Base-by-base conservation (phyloP, 2,113 vertebrate genomes). In the Scytalopus superciliaris region DNA sequence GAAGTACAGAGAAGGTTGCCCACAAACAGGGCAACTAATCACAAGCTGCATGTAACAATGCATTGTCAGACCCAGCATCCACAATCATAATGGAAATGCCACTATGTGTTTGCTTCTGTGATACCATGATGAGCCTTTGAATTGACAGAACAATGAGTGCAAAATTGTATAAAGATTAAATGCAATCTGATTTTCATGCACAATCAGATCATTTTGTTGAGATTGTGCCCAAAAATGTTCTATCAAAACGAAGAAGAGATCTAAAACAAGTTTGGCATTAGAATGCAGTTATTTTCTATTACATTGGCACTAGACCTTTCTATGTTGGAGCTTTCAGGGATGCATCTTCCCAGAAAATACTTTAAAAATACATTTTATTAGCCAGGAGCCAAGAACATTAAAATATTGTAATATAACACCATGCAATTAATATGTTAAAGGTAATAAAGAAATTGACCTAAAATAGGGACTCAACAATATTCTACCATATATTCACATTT, bases 111-210 rank as follows among this genome's bases (percentile, higher is more conserved):
- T 90, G 87, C 75, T 74, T 90, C 11, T 27, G 28, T 59, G 42
- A 73, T 53, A 55, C 45, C 37, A 59, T 16, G 33, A 83, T n/a
- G 37, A 94, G 69, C 52, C 49, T 76, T 75, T 47, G 70, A 95
- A 82, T 76, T 85, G 92, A 93, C 62, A 94, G 47, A 94, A 24
- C 53, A 92, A 79, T 37, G 73, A 89, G 86, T 86, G 74, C 53
- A 95, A 74, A 30, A 40, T 66, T 74, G 42, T 93, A 72, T 91
- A 76, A 89, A 91, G 82, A 67, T 62, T 63, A 88, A 57, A 73
- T 90, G 80, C 49, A 93, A 89, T 74, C 83, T 97, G 91, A 96
- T 94, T 95, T 97, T 95, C 77, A 55, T 87, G 66, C 69, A 92
- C 95, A 92, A 37, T 92, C 85, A 95, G 81, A 93, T 95, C 5